Base-by-base conservation (phyloP, 2,888 invertebrate genomes). In the Torymus tubicola region DNA sequence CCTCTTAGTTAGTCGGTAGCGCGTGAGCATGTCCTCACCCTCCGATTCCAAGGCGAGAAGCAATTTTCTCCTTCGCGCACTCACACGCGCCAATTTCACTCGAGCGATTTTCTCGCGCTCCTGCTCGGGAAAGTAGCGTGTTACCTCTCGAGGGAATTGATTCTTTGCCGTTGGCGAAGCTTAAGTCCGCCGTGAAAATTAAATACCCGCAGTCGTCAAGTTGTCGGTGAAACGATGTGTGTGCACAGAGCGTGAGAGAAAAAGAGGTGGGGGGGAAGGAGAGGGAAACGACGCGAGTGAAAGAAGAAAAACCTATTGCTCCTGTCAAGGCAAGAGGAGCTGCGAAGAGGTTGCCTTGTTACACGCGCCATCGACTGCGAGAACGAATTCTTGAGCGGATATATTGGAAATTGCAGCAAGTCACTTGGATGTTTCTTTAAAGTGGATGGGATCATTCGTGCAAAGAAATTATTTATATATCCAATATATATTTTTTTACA, bases 51-150 rank as follows among this genome's bases (percentile, higher is more conserved):
- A 75, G 61, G 63, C 18, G 75, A 72, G 61, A 65, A 76, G 76
- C 67, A 80, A 80, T 81, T 81, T 72, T 57, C 72, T 72, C 13
- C 31, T 21, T 53, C 60, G 63, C 21, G 61, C 42, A 55, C 31
- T 52, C 69, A 31, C 70, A 55, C 31, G 58, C 69, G 52, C 70
- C 50, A 65, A 76, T 67, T 76, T 76, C 72, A 24, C 75, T 24
- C 78, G 16, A 52, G 73, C 55, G 24, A 58, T 72, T 79, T 82
- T 68, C 76, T 73, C 80, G 67, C 80, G 78, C 81, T 80, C 76
- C 70, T 78, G 67, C 80, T 77, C 81, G 80, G 79, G 85, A 81
- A 86, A 85, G 85, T 85, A 85, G 85, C 85, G 86, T 42, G 42
- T 42, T 86, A 85, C 84, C 16, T 58, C 55, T 42, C 5, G 50